Percentiles rank a stretch among this genome's conserved stretches.
Conservation (phyloP, 2,888 invertebrate species). For the Ichneumoninae sp. region DNA sequence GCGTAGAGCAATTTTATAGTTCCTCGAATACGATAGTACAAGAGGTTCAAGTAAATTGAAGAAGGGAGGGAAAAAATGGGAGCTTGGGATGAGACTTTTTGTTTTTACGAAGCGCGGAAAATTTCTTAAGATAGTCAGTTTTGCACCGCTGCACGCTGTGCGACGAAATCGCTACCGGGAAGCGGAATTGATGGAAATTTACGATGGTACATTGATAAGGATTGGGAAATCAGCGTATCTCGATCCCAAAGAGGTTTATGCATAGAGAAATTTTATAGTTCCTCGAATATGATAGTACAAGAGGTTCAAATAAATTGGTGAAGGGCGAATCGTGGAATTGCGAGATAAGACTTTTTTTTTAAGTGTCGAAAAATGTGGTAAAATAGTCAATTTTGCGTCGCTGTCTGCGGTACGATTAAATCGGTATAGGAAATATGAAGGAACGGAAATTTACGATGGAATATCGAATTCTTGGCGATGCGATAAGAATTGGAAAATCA, state of each 20-base stretch:
- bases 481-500: too few species aligned
- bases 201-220: neutral
- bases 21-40: constrained; percentile 6
- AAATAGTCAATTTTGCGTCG: too few species aligned
- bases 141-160: too few species aligned
- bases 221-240: neutral
- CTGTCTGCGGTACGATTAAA: neutral
- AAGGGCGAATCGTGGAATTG: too few species aligned
- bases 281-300: neutral
- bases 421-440: neutral
- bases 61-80: neutral
- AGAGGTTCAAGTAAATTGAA: neutral
- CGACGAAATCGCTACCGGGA: neutral
- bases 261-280: neutral
- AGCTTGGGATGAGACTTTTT: neutral
- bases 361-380: neutral
- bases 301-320: neutral
- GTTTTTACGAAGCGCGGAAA: neutral
- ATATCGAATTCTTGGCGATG: too few species aligned
- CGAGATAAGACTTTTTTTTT: too few species aligned
- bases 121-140: neutral
- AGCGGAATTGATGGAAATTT: neutral
- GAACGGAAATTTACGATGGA: neutral
- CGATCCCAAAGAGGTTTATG: neutral
- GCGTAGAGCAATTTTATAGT: neutral